Evolutionary conservation across 2,797 vertebrate genomes (phyloP).

Genomic region (Pangasius mekongensis): DNA sequence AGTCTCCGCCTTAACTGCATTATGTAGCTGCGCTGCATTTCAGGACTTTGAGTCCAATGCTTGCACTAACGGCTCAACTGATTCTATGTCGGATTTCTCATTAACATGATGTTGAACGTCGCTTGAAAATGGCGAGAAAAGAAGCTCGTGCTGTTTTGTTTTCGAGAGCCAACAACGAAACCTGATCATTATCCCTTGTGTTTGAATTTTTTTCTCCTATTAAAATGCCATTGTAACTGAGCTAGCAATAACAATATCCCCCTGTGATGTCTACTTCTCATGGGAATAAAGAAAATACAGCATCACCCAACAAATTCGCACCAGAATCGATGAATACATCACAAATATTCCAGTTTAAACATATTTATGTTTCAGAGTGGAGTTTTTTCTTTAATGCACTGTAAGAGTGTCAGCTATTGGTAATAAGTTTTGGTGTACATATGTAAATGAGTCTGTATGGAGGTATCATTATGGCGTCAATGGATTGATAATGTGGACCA

Average conservation of each 20-base stretch:
- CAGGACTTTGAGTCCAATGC: neutral
- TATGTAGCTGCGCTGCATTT: neutral
- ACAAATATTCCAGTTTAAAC: too few relatives aligned
- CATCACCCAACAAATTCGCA: neutral
- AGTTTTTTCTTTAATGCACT: neutral
- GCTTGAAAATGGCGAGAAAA: neutral
- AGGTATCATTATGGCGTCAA: neutral
- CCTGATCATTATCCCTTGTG: neutral
- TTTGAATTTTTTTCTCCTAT: neutral
- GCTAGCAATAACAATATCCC: neutral
- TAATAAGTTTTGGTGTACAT: neutral
- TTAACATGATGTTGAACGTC: neutral
- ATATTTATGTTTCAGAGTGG: constrained; percentile 20
- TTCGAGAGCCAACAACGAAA: neutral
- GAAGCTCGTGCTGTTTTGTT: neutral
- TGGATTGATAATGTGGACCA: neutral
- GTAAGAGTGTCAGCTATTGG: neutral
- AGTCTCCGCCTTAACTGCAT: neutral
- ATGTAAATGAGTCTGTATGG: neutral
- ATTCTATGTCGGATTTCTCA: neutral
- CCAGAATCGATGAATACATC: neutral
- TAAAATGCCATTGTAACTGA: neutral
- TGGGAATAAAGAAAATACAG: neutral
- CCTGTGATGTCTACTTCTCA: neutral
- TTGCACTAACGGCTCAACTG: neutral